phyloP scores from a whole-genome alignment of 2,888 invertebrate species.

The Polydrusus cervinus region DNA sequence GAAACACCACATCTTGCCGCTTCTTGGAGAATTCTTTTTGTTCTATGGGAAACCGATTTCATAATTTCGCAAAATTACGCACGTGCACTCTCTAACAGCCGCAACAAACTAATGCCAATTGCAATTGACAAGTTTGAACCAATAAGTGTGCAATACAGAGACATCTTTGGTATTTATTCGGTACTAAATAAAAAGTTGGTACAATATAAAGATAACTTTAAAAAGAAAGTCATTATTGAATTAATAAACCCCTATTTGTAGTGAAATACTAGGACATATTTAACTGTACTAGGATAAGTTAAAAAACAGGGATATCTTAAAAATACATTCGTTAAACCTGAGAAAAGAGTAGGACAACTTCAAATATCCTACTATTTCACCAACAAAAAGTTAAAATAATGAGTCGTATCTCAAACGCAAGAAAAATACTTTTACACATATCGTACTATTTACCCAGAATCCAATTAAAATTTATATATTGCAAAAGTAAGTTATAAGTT shows the following conservation, averaged over 20 bases:
- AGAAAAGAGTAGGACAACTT: neutral
- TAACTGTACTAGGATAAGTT: neutral
- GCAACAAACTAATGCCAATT: neutral
- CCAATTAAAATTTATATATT: neutral
- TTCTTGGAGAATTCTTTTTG: neutral
- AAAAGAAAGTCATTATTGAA: neutral
- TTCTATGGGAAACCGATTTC: neutral
- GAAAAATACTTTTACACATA: neutral
- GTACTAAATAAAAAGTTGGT: neutral
- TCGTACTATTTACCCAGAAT: neutral
- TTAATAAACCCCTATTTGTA: neutral
- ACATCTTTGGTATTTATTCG: neutral
- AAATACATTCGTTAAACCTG: neutral
- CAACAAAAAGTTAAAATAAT: neutral
- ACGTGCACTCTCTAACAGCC: neutral
- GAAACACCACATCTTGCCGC: neutral
- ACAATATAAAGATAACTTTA: neutral
- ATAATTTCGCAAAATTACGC: neutral
- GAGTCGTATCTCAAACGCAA: neutral
- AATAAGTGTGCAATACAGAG: neutral
- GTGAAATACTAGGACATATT: neutral
- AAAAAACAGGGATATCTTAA: too few relatives aligned
- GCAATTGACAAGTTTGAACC: constrained; percentile 1
- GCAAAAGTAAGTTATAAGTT: too few relatives aligned
- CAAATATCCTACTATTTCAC: neutral